phyloP scores from a whole-genome alignment of 2,113 vertebrate species.

The Macrotus californicus region DNA sequence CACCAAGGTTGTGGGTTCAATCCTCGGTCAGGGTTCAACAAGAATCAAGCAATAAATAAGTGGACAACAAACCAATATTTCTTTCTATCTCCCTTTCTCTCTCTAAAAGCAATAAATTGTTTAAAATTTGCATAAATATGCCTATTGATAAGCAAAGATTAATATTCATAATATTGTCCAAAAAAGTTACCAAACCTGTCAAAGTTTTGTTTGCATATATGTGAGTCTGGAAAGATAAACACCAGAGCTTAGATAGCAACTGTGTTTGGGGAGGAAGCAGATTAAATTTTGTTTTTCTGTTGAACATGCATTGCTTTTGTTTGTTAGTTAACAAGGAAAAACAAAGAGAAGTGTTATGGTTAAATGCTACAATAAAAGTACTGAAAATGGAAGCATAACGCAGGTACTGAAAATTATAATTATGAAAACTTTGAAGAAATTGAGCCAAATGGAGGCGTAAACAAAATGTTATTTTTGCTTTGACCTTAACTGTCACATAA shows the following conservation, averaged over 20 bases:
- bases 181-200: not conserved
- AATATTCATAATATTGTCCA: not conserved
- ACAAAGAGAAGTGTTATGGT: not conserved
- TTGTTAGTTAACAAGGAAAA: conserved; percentile 1
- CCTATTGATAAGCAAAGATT: not conserved
- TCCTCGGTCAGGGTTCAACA: too few species aligned
- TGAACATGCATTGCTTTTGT: not conserved
- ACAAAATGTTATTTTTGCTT: not conserved
- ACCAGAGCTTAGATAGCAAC: not conserved
- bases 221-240: not conserved
- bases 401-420: not conserved
- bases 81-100: too few species aligned
- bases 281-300: not conserved
- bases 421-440: not conserved
- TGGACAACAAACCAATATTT: too few species aligned
- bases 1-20: too few species aligned
- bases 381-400: conserved; percentile 2
- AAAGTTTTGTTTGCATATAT: not conserved
- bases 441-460: not conserved
- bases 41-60: too few species aligned
- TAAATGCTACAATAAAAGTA: not conserved
- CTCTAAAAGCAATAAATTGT: not conserved
- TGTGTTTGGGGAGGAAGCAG: not conserved
- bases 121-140: not conserved
- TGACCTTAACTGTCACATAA: conserved; percentile 6